Conservation (phyloP, 2,888 invertebrate genomes). For the Thysanoteuthis rhombus region DNA sequence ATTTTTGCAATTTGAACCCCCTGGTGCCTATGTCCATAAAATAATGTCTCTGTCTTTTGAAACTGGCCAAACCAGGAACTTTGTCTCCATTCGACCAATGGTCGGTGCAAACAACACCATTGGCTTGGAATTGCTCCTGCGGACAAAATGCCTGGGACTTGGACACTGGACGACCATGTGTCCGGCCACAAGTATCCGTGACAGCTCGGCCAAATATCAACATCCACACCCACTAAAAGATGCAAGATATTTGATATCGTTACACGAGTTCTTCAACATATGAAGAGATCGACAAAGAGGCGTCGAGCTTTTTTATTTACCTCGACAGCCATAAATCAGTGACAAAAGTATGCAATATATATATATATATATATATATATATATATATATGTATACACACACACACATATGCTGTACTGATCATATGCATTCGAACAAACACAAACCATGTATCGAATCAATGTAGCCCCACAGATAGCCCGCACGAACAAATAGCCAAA, state of each 20-base stretch:
- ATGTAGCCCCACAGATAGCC: no score
- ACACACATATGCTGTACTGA: no score
- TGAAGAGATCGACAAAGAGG: not conserved
- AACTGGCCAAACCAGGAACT: not conserved
- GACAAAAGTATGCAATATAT: no score
- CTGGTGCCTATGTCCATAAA: not conserved
- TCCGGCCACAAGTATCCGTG: not conserved
- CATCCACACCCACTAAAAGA: not conserved
- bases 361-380: no score
- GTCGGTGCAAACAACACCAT: not conserved
- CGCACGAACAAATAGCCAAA: no score
- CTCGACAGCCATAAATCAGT: no score
- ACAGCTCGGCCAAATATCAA: not conserved
- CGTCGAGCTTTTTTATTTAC: not conserved
- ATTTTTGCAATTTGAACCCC: not conserved
- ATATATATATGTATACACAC: no score
- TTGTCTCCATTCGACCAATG: not conserved
- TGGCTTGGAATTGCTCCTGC: not conserved
- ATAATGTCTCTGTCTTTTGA: not conserved
- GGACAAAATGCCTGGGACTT: not conserved
- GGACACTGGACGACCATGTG: not conserved
- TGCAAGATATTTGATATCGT: not conserved
- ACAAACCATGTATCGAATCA: no score
- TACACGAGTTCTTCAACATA: not conserved
- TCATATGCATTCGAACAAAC: no score